Conservation (phyloP, 1,140 invertebrate species). For the Druon quercuslanigerum region DNA sequence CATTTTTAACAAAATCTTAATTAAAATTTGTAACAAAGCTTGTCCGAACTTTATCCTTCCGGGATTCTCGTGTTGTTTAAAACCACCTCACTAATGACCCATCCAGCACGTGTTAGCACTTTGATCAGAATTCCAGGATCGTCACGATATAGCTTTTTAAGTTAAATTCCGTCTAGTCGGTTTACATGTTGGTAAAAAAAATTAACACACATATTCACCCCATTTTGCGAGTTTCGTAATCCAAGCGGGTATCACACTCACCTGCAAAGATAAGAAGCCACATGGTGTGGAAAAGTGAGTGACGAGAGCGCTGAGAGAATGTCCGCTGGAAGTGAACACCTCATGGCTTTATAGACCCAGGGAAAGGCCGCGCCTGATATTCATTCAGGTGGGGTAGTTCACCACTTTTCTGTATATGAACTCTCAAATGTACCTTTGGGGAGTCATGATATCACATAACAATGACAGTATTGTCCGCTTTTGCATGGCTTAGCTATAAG, state of each 20-base stretch:
- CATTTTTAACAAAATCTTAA: neutral
- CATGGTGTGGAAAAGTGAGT: slow-evolving; percentile 70
- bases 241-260: slow-evolving; percentile 57
- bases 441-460: slow-evolving; percentile 42
- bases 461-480: slow-evolving; percentile 46
- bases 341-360: slow-evolving; percentile 71
- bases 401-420: slow-evolving; percentile 59
- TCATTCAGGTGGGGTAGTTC: slow-evolving; percentile 66
- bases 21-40: neutral
- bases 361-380: slow-evolving; percentile 70
- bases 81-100: neutral
- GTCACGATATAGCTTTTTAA: too few relatives aligned
- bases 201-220: slow-evolving; percentile 17
- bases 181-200: slow-evolving; percentile 4
- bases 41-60: neutral
- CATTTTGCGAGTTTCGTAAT: slow-evolving; percentile 33
- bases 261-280: slow-evolving; percentile 72
- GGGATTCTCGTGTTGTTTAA: neutral
- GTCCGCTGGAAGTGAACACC: slow-evolving; percentile 65
- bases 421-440: slow-evolving; percentile 50
- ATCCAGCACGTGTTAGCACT: neutral
- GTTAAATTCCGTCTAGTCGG: neutral
- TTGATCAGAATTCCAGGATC: neutral
- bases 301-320: slow-evolving; percentile 68
- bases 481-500: neutral